Conservation (phyloP, 2,888 invertebrate species). For the Dysmachus trigonus region DNA sequence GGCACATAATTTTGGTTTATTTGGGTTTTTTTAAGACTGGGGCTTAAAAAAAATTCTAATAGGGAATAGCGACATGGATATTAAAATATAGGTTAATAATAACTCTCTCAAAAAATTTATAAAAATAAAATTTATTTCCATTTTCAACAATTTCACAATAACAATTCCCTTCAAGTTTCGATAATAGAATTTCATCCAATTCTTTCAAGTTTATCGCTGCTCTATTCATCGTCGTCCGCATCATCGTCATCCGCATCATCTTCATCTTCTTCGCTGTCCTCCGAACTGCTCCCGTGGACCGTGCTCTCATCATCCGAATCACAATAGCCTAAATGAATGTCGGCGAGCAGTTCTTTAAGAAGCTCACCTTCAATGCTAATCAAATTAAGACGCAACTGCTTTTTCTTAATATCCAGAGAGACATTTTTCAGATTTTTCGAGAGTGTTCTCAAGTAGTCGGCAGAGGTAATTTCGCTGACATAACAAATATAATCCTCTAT, state of each 20-base stretch:
- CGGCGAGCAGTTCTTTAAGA: constrained; percentile 59
- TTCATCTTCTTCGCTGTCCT: constrained; percentile 7
- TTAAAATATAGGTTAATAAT: background rate
- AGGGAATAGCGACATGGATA: too few relatives aligned
- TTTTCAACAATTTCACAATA: background rate
- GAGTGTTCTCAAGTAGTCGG: constrained; percentile 55
- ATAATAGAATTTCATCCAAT: background rate
- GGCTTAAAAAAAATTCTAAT: too few relatives aligned
- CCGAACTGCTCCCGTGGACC: background rate
- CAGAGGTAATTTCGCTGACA: constrained; percentile 50
- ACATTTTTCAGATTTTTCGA: constrained; percentile 60
- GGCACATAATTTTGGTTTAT: too few relatives aligned
- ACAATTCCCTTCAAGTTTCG: background rate
- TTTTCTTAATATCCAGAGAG: constrained; percentile 56
- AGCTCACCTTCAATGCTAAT: constrained; percentile 59
- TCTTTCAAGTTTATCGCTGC: background rate
- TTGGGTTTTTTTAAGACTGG: too few relatives aligned
- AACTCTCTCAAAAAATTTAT: background rate
- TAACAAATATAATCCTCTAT: constrained; percentile 60
- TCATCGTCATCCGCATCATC: background rate
- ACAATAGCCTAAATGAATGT: constrained; percentile 55
- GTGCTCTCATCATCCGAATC: constrained; percentile 51
- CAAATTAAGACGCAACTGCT: constrained; percentile 57
- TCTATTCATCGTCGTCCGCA: background rate
- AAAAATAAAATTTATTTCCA: background rate